Evolutionary conservation across 2,113 vertebrate genomes (phyloP).

Genomic region (Cervus canadensis): DNA sequence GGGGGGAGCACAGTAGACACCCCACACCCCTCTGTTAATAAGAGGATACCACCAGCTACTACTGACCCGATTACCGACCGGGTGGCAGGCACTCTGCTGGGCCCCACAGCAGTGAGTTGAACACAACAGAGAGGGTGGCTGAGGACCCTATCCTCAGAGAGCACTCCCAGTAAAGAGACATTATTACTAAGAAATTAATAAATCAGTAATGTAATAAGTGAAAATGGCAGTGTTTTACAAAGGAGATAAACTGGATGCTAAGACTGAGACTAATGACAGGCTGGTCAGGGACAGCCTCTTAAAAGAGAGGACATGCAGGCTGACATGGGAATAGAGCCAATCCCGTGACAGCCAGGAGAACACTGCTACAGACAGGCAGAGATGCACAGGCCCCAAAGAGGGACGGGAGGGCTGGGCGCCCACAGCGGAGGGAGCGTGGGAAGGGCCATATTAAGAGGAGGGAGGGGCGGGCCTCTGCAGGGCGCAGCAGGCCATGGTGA

Average conservation of each 20-base stretch:
- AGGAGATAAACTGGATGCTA: not conserved
- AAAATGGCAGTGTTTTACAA: not conserved
- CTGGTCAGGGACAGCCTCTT: not conserved
- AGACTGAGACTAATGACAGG: not conserved
- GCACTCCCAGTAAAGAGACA: not conserved
- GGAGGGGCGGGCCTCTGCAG: too few relatives aligned
- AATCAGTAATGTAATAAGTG: not conserved
- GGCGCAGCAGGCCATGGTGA: not conserved
- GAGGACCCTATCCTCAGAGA: not conserved
- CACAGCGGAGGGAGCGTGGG: accelerated
- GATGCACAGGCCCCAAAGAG: not conserved
- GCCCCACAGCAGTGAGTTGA: not conserved
- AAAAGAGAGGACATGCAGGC: not conserved
- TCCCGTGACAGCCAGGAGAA: not conserved
- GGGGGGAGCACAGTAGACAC: not conserved
- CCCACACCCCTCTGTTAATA: not conserved
- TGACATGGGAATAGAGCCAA: not conserved
- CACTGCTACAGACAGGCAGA: not conserved
- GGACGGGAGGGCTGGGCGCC: not conserved
- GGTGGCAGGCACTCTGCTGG: not conserved
- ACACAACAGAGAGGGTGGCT: not conserved
- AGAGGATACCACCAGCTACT: not conserved
- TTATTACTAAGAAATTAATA: not conserved
- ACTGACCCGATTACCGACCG: not conserved
- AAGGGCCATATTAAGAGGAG: not conserved